Percentiles rank a stretch among this genome's conserved stretches.
Evolutionary conservation across 2,113 vertebrate genomes (phyloP).

Genomic region (Cranoglanis bouderius): DNA sequence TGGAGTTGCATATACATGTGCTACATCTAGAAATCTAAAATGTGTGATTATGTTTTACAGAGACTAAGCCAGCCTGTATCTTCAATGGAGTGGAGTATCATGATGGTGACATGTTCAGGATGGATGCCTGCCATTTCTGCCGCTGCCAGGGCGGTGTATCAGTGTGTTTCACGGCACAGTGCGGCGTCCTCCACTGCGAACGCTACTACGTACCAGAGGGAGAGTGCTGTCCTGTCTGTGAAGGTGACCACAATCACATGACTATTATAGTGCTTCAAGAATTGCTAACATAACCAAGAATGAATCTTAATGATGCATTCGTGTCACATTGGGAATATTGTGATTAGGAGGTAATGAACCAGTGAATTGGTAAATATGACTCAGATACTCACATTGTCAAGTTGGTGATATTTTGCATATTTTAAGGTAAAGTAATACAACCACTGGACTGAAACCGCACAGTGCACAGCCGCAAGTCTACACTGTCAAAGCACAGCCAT

Average conservation of each 20-base stretch:
- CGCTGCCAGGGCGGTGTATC: conserved; percentile 87
- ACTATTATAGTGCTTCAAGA: background rate
- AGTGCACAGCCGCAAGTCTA: background rate
- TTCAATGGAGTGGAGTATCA: conserved; percentile 83
- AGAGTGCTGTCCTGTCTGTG: conserved; percentile 88
- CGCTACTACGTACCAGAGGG: conserved; percentile 85
- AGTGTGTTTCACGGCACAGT: conserved; percentile 86
- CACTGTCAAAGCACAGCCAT: background rate
- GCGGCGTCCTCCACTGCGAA: conserved; percentile 83
- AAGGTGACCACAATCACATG: conserved; percentile 71
- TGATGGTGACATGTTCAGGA: conserved; percentile 86
- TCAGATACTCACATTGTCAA: background rate
- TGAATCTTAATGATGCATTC: background rate
- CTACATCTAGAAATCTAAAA: background rate
- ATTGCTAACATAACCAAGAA: background rate
- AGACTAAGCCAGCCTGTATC: conserved; percentile 83
- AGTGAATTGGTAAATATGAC: conserved; percentile 14
- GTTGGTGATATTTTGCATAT: background rate
- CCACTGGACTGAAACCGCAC: background rate
- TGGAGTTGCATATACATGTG: background rate
- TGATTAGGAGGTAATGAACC: conserved; percentile 34
- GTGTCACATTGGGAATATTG: conserved; percentile 11
- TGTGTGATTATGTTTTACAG: conserved; percentile 64
- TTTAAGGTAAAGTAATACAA: background rate
- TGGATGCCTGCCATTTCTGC: conserved; percentile 88